These are phyloP conservation scores for Polydrusus pterygomalis DNA, from an alignment of 2,888 invertebrate genomes.

Conservation along the genomic window DNA sequence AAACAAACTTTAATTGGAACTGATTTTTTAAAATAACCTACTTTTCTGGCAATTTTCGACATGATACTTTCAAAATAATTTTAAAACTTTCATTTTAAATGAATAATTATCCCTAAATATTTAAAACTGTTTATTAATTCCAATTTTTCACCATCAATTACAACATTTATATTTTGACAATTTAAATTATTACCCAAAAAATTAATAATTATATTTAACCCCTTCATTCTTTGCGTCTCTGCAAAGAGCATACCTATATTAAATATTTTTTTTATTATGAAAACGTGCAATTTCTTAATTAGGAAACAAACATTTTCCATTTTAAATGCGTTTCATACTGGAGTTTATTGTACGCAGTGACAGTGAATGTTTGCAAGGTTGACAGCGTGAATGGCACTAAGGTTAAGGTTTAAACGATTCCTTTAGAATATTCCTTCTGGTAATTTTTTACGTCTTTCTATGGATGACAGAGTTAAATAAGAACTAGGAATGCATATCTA, in stretches of 20 bases:
- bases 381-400: conserved; percentile 48
- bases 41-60: too few relatives aligned
- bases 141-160: too few relatives aligned
- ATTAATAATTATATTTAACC: too few relatives aligned
- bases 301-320: conserved; percentile 47
- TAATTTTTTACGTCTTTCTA: conserved; percentile 11
- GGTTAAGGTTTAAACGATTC: conserved; percentile 50
- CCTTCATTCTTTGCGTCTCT: too few relatives aligned
- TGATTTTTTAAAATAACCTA: too few relatives aligned
- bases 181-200: too few relatives aligned
- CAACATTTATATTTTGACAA: too few relatives aligned
- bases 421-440: conserved; percentile 38
- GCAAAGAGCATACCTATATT: conserved; percentile 4
- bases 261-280: conserved; percentile 17
- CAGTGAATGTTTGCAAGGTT: conserved; percentile 43
- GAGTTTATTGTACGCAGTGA: conserved; percentile 46
- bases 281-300: conserved; percentile 44
- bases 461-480: conserved; percentile 15
- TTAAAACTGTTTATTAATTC: too few relatives aligned
- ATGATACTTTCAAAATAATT: too few relatives aligned
- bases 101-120: too few relatives aligned
- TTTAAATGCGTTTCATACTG: conserved; percentile 36
- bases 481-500: conserved; percentile 24
- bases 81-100: too few relatives aligned
- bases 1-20: too few relatives aligned